phyloP scores from a whole-genome alignment of 2,113 vertebrate species.

The Illadopsis cleaveri region DNA sequence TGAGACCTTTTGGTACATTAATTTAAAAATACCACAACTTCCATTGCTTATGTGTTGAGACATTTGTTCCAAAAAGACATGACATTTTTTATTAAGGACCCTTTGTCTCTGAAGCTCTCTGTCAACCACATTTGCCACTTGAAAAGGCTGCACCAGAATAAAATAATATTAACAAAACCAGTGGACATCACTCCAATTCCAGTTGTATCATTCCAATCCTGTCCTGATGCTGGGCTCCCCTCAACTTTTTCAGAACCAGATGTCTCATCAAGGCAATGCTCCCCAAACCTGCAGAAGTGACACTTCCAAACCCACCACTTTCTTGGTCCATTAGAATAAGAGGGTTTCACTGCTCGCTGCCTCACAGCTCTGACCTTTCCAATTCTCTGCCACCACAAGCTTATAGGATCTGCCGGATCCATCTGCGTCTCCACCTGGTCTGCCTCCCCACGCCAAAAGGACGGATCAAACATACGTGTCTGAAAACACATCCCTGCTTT shows the following conservation, averaged over 20 bases:
- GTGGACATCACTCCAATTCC: not conserved
- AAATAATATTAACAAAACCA: not conserved
- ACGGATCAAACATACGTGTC: constrained; percentile 61
- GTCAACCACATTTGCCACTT: not conserved
- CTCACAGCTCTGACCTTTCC: constrained; percentile 53
- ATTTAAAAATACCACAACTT: constrained; percentile 33
- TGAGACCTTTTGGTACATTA: constrained; percentile 31
- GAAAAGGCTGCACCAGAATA: not conserved
- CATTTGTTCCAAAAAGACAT: not conserved
- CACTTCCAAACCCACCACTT: not conserved
- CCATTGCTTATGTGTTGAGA: not conserved
- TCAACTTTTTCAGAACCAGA: not conserved
- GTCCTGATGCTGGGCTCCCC: not conserved
- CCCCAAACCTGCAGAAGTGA: not conserved
- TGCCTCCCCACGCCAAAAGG: constrained; percentile 58
- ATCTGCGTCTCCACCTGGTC: constrained; percentile 62
- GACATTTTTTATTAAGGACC: not conserved
- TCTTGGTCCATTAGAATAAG: not conserved
- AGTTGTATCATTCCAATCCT: not conserved
- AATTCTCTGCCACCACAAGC: constrained; percentile 55
- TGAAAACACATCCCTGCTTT: constrained; percentile 53
- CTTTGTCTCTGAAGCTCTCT: not conserved
- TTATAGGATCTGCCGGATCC: constrained; percentile 64
- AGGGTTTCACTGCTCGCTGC: not conserved
- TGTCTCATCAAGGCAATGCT: not conserved